phyloP scores from a whole-genome alignment of 1,140 invertebrate species.

The Eriosoma lanigerum region DNA sequence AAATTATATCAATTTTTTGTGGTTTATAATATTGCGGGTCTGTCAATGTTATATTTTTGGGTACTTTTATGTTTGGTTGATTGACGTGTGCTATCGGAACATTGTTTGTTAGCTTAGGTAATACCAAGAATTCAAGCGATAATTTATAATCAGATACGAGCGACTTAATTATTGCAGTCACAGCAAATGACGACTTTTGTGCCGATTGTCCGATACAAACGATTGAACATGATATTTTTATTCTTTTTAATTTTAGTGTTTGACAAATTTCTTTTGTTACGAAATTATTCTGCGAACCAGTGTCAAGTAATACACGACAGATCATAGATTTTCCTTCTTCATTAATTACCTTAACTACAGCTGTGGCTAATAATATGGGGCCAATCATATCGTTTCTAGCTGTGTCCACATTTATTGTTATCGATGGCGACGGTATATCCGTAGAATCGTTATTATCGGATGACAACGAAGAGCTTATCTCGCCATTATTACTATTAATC shows the following conservation, averaged over 20 bases:
- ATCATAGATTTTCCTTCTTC: not conserved
- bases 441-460: too few relatives aligned
- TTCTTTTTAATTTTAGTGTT: not conserved
- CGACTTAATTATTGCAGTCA: not conserved
- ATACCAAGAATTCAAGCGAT: not conserved
- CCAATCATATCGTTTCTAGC: not conserved
- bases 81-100: not conserved
- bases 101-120: slow-evolving; percentile 3
- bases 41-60: not conserved
- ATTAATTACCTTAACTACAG: not conserved
- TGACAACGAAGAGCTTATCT: too few relatives aligned
- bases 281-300: slow-evolving; percentile 20
- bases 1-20: slow-evolving; percentile 19
- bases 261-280: not conserved
- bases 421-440: not conserved
- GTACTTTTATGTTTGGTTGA: not conserved
- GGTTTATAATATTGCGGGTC: slow-evolving; percentile 10
- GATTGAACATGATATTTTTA: not conserved
- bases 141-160: not conserved
- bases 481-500: not conserved
- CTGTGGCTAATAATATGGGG: not conserved
- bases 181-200: not conserved
- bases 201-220: not conserved
- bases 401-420: not conserved
- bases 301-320: slow-evolving; percentile 7